Conservation (phyloP, 2,113 vertebrate species). For the Aegotheles bennettii region DNA sequence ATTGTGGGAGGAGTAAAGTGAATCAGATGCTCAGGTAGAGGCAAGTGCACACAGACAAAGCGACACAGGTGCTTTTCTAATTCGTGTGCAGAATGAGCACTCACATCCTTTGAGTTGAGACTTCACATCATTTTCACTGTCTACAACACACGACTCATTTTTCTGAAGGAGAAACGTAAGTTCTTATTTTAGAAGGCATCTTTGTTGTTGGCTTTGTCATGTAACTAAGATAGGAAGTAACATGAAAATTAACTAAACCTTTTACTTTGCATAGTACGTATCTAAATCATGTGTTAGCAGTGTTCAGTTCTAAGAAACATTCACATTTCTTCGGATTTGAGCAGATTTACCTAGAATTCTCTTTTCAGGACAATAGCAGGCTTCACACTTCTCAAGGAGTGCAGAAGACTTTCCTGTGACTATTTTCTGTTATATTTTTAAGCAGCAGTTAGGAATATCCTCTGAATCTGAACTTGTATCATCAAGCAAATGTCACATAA, state of each 20-base stretch:
- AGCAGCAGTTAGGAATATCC: neutral
- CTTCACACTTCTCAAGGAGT: neutral
- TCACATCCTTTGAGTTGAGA: conserved; percentile 31
- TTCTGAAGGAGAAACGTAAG: conserved; percentile 70
- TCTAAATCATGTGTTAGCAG: neutral
- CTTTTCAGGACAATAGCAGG: neutral
- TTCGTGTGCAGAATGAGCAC: conserved; percentile 27
- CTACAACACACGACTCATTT: conserved; percentile 26
- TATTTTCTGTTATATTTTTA: neutral
- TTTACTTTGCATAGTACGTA: neutral
- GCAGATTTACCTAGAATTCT: neutral
- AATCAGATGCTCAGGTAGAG: conserved; percentile 58
- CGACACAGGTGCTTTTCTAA: conserved; percentile 51
- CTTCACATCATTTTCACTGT: conserved; percentile 30
- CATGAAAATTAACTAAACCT: neutral
- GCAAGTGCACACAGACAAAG: conserved; percentile 60
- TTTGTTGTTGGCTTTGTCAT: neutral
- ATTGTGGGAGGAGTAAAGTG: conserved; percentile 55
- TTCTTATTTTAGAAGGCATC: conserved; percentile 39
- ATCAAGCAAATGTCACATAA: neutral
- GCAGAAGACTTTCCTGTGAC: neutral
- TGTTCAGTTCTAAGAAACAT: neutral
- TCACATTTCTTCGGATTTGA: neutral
- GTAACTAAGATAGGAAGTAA: neutral
- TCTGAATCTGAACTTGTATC: neutral